These are phyloP conservation scores for Watsonalla cultraria DNA, from an alignment of 2,888 invertebrate species.

Conservation along the genomic window DNA sequence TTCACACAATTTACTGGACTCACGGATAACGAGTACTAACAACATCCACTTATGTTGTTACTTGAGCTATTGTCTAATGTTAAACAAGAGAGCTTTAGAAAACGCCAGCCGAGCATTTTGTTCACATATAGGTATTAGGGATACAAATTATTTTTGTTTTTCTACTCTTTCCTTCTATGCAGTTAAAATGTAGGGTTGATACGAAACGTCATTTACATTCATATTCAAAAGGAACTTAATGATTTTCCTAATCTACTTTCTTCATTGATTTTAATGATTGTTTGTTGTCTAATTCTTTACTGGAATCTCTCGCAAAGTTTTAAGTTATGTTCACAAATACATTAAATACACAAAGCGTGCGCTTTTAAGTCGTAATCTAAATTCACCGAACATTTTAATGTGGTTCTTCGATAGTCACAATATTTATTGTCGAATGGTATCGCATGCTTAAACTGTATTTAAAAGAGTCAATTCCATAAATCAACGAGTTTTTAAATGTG, in stretches of 20 bases:
- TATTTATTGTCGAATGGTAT: neutral
- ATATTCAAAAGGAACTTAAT: too few relatives aligned
- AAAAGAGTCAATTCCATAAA: slow-evolving; percentile 1
- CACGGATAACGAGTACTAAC: slow-evolving; percentile 31
- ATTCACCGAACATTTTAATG: neutral
- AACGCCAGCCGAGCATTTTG: neutral
- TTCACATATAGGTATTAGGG: slow-evolving; percentile 20
- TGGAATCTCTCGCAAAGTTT: too few relatives aligned
- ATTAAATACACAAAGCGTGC: too few relatives aligned
- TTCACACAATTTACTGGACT: slow-evolving; percentile 29
- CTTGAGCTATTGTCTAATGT: slow-evolving; percentile 40
- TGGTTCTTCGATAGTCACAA: neutral
- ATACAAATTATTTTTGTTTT: slow-evolving; percentile 44
- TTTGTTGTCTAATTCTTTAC: too few relatives aligned
- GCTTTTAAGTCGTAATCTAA: neutral
- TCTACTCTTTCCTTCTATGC: slow-evolving; percentile 40
- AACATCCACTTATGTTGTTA: slow-evolving; percentile 43
- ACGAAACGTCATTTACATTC: slow-evolving; percentile 20
- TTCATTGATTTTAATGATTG: too few relatives aligned
- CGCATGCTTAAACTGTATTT: neutral
- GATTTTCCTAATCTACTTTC: too few relatives aligned
- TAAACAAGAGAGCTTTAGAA: slow-evolving; percentile 32
- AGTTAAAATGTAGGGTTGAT: too few relatives aligned
- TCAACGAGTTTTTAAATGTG: neutral
- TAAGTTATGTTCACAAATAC: too few relatives aligned